A percentile compares a stretch with the other conserved stretches of the same genome.
These are phyloP conservation scores for Watsonalla binaria DNA, from an alignment of 2,888 invertebrate genomes.

Conservation along the genomic window DNA sequence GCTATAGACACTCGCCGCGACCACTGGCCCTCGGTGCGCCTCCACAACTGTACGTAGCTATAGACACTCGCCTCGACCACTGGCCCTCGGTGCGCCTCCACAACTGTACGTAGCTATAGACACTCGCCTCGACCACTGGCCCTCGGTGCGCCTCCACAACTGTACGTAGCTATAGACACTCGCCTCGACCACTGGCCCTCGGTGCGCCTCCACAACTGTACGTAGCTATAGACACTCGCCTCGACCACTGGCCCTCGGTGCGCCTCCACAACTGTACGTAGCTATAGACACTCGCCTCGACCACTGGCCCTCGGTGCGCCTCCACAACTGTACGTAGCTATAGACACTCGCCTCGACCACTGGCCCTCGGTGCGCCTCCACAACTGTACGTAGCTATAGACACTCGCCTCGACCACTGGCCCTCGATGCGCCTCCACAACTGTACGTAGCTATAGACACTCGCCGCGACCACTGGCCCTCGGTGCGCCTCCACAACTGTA, in stretches of 20 bases:
- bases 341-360: neutral
- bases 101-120: conserved; percentile 2
- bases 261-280: conserved; percentile 16
- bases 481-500: neutral
- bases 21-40: conserved; percentile 63
- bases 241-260: conserved; percentile 9
- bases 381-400: neutral
- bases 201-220: conserved; percentile 2
- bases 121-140: neutral
- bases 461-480: neutral
- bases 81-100: neutral
- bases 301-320: neutral
- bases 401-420: neutral
- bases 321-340: neutral
- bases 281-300: neutral
- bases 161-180: conserved; percentile 1
- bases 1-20: conserved; percentile 36
- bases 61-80: neutral
- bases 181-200: neutral
- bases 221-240: conserved; percentile 1
- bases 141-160: neutral
- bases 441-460: neutral
- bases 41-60: conserved; percentile 27
- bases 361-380: neutral
- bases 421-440: neutral